These are phyloP conservation scores for Mionectes macconnelli DNA, from an alignment of 2,113 vertebrate species.

Conservation along the genomic window DNA sequence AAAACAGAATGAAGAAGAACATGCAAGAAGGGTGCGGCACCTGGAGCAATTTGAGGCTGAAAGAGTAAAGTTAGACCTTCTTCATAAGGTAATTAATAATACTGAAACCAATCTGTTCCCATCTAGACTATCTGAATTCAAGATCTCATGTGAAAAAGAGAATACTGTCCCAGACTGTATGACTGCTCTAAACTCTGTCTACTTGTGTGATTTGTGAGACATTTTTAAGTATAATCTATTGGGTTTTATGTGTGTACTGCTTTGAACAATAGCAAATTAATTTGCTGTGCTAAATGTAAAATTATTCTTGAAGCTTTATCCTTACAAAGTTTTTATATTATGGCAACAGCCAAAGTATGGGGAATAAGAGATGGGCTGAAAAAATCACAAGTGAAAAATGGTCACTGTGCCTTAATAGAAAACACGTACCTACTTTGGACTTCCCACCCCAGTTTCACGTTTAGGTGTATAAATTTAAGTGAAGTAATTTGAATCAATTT, in stretches of 20 bases:
- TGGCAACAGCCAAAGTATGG: accelerated
- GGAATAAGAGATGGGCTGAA: background rate
- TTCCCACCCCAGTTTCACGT: background rate
- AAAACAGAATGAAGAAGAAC: constrained; percentile 68
- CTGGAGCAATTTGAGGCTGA: constrained; percentile 78
- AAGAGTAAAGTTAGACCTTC: constrained; percentile 73
- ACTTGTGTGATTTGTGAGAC: background rate
- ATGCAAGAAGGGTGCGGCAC: constrained; percentile 55
- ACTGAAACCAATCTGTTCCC: background rate
- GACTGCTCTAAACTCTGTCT: background rate
- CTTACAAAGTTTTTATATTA: background rate
- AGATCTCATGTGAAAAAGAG: background rate
- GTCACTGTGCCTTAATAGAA: background rate
- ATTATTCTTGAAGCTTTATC: background rate
- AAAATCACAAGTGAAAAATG: background rate
- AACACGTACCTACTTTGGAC: background rate
- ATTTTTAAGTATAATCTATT: background rate
- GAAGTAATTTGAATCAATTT: background rate
- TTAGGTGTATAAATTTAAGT: background rate
- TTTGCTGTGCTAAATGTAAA: background rate
- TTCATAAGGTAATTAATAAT: constrained; percentile 71
- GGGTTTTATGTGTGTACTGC: background rate
- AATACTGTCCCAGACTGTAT: background rate
- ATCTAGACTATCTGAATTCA: background rate
- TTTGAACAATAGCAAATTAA: background rate